Base-by-base conservation (phyloP, 2,113 vertebrate species). In the Bos indicus region DNA sequence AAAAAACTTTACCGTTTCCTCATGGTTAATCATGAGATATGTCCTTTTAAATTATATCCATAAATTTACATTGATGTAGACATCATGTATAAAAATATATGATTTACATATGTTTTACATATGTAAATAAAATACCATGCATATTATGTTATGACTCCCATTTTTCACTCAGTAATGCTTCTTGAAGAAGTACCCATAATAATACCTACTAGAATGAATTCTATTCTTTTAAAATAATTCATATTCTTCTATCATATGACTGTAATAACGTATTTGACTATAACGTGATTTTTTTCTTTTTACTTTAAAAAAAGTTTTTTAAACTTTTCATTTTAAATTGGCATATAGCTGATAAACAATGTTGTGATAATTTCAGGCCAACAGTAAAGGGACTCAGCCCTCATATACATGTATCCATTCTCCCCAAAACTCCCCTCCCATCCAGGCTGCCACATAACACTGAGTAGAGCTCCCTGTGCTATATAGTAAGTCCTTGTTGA, bases 61-160 rank as follows among this genome's bases (percentile, higher is more conserved):
- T 93, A 93, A 82, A 71, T 85, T 60, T 90, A 88, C 5, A 94
- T 67, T 60, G 52, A 87, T 21, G 7, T 54, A 83, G 46, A 52
- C 84, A 36, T 15, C 11, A 25, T 52, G 4, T 23, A 85, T 54
- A 88, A 52, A 88, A 89, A 82, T 88, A 77, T 64, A 43, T 80
- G n/a, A 43, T 92, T 95, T 78, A 8, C 14, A 40, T n/a, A 85
- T 60, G 56, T 82, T 77, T 59, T 46, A 62, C 46, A 91, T 71
- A 21, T 81, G 46, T 81, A 98, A 62, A 94, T 62, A 88, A 88
- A 96, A 85, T 67, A 23, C 40, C 94, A 43, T 33, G 51, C n/a
- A 40, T 78, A 64, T 60, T 88, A 81, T 88, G 62, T 71, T 95
- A 57, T 56, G 80, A 30, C 46, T 67, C 87, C 30, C 46, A 60